phyloP scores from a whole-genome alignment of 2,797 vertebrate genomes.

The Amblyraja radiata region DNA sequence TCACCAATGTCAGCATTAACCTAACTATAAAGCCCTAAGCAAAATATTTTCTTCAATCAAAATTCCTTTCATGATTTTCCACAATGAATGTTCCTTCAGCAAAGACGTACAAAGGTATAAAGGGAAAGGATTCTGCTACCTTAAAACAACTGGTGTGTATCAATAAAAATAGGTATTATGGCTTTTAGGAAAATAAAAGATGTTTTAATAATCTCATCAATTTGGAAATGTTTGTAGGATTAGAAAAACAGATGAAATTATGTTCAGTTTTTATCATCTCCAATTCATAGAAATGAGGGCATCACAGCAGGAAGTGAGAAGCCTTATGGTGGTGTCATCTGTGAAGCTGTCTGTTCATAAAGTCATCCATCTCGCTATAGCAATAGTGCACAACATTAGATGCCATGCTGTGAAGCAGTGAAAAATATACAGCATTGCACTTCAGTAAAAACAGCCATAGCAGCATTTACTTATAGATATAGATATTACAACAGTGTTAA shows the following conservation, averaged over 20 bases:
- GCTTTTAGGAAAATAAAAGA: neutral
- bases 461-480: slow-evolving; percentile 6
- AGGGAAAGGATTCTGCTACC: neutral
- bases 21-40: too few species aligned
- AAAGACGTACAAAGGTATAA: neutral
- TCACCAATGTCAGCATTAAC: neutral
- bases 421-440: slow-evolving; percentile 24
- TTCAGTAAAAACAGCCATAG: slow-evolving; percentile 12
- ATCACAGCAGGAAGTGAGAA: slow-evolving; percentile 37
- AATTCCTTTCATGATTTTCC: neutral
- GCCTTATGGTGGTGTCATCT: slow-evolving; percentile 36
- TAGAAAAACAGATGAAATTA: slow-evolving; percentile 23
- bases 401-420: slow-evolving; percentile 37
- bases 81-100: neutral
- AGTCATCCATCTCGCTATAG: slow-evolving; percentile 32
- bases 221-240: slow-evolving; percentile 1
- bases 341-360: slow-evolving; percentile 37
- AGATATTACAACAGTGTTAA: neutral
- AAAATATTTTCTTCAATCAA: neutral
- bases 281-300: slow-evolving; percentile 26
- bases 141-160: neutral
- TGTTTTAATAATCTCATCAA: neutral
- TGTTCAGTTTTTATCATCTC: slow-evolving; percentile 30
- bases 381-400: slow-evolving; percentile 30
- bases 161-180: neutral